Base-by-base conservation (phyloP, 2,888 invertebrate species). In the Lottia gigantea region DNA sequence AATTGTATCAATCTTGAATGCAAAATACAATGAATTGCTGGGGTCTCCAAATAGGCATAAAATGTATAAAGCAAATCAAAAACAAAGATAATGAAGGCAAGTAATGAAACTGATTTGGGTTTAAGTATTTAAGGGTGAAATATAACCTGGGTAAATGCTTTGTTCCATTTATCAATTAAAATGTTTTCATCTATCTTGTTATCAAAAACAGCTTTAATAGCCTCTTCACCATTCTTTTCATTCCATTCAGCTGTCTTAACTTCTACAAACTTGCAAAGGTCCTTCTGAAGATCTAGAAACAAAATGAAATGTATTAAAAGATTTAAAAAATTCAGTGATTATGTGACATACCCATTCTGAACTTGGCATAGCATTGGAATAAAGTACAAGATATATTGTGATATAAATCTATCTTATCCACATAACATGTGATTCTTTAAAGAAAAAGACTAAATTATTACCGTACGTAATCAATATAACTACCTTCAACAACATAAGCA, bases 111-210 rank as follows among this genome's bases (percentile, higher is more conserved):
- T n/a, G n/a, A n/a, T n/a, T n/a, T n/a, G n/a, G n/a, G n/a, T n/a
- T n/a, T n/a, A n/a, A n/a, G n/a, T n/a, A 31, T 31, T 6, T 4
- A 31, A 31, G 6, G 31, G 6, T 31, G 46, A 70, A 16, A 3
- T 11, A 40, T 70, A 83, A 91, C 91, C 85, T 92, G 91, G 83
- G 93, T 94, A 86, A 94, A 95, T 11, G 92, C 89, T 77, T 93
- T 93, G 85, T 95, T 95, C 92, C 95, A 95, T 81, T 92, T 91
- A 82, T 93, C 93, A 1, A 94, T 93, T 16, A 94, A 90, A 31
- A 93, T 92, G 81, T 95, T 95, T 0, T 94, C 90, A 85, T 94
- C 93, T 0, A 92, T 87, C 71, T 92, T 91, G 71, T 92, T 92
- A 67, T 78, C 80, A 62, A 75, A 79, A 6, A 87, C 78, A 71